phyloP scores from a whole-genome alignment of 2,888 invertebrate species.

The Amiota mariae region DNA sequence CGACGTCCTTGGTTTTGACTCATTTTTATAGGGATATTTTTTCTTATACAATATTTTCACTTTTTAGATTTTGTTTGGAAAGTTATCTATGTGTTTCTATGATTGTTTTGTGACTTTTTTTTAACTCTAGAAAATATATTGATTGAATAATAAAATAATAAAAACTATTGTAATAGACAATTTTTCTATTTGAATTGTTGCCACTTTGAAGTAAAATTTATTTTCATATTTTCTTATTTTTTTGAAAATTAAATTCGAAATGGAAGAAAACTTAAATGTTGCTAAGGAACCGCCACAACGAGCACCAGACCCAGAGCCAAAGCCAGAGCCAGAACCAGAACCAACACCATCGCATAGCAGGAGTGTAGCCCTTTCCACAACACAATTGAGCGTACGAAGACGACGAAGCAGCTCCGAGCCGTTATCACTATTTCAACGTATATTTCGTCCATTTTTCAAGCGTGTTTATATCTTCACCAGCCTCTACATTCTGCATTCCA shows the following conservation, averaged over 20 bases:
- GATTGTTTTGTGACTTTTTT: neutral
- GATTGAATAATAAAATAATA: too few relatives aligned
- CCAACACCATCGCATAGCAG: neutral
- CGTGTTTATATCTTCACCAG: constrained; percentile 44
- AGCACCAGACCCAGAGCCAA: neutral
- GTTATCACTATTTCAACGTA: neutral
- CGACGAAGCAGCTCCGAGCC: too few relatives aligned
- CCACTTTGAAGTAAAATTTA: too few relatives aligned
- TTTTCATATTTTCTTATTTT: too few relatives aligned
- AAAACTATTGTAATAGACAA: too few relatives aligned
- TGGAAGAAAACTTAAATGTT: too few relatives aligned
- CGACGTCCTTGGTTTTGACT: neutral
- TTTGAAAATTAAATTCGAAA: too few relatives aligned
- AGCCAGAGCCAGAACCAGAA: neutral
- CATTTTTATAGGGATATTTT: neutral
- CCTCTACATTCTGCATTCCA: constrained; percentile 38
- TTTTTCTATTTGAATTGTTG: too few relatives aligned
- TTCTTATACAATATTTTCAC: neutral
- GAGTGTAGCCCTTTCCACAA: neutral
- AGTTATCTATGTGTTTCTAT: neutral
- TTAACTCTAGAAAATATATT: neutral
- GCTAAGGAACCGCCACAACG: too few relatives aligned
- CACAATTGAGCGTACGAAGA: neutral
- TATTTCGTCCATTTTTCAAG: constrained; percentile 3
- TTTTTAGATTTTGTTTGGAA: neutral